These are phyloP conservation scores for Corticium candelabrum DNA, from an alignment of 37 sponge, comb jelly and placozoan genomes.

Conservation along the genomic window DNA sequence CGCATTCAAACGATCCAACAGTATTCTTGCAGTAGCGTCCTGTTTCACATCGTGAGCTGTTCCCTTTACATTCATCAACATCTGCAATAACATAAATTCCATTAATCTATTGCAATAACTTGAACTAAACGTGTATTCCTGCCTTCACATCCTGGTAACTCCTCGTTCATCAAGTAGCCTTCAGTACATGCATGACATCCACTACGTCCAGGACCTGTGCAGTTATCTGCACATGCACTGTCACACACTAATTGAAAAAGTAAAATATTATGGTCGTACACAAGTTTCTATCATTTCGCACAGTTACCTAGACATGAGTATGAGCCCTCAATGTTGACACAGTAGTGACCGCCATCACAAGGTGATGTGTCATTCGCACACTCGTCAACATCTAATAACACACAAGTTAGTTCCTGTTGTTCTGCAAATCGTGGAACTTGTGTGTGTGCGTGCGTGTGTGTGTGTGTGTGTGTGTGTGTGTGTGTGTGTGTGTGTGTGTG, in stretches of 20 bases:
- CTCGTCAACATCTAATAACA: conserved; percentile 51
- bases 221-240: not conserved
- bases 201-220: conserved; percentile 3
- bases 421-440: too few relatives aligned
- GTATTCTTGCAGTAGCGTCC: not conserved
- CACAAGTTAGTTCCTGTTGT: not conserved
- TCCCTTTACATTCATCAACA: conserved; percentile 15
- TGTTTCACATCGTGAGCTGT: not conserved
- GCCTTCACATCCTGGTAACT: conserved; percentile 47
- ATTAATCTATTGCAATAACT: not conserved
- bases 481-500: too few relatives aligned
- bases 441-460: too few relatives aligned
- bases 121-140: not conserved
- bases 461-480: too few relatives aligned
- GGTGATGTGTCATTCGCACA: conserved; percentile 30
- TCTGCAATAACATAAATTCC: not conserved
- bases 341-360: conserved; percentile 64
- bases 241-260: not conserved
- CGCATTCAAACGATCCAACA: not conserved
- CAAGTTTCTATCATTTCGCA: too few relatives aligned
- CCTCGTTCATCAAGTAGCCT: not conserved
- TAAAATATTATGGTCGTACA: not conserved
- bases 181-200: conserved; percentile 9
- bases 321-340: conserved; percentile 56
- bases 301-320: conserved; percentile 7